Percentiles rank a stretch among this genome's conserved stretches.
Evolutionary conservation across 2,888 invertebrate genomes (phyloP).

Genomic region (Oscheius onirici): DNA sequence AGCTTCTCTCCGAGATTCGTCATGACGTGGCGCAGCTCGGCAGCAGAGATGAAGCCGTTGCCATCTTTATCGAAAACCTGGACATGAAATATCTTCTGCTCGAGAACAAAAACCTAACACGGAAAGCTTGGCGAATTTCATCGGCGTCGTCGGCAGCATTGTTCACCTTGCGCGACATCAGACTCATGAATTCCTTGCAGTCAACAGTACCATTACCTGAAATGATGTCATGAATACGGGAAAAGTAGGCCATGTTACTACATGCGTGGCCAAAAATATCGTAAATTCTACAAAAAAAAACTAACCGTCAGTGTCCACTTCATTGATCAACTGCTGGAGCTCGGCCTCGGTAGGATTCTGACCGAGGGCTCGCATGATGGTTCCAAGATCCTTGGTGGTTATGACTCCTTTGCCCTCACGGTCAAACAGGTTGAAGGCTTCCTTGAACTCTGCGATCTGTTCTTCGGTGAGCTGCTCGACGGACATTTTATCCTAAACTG

Average conservation of each 20-base stretch:
- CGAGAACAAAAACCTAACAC: constrained; percentile 71
- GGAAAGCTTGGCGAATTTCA: constrained; percentile 98
- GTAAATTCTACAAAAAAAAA: neutral
- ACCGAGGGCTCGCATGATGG: constrained; percentile 87
- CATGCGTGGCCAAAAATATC: too few species aligned
- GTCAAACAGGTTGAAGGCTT: constrained; percentile 99
- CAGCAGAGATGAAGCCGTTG: constrained; percentile 97
- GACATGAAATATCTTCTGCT: neutral
- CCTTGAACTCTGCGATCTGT: constrained; percentile 99
- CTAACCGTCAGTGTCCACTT: constrained; percentile 82
- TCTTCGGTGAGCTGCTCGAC: constrained; percentile 88
- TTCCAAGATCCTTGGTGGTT: constrained; percentile 98
- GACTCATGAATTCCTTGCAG: constrained; percentile 99
- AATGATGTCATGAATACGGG: constrained; percentile 36
- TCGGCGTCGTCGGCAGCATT: constrained; percentile 83
- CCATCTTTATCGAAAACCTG: constrained; percentile 92
- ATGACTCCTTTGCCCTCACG: constrained; percentile 97
- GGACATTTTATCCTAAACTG: neutral
- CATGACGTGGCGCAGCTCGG: constrained; percentile 98
- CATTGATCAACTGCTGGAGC: constrained; percentile 99
- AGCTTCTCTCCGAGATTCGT: constrained; percentile 99
- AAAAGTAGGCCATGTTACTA: too few species aligned
- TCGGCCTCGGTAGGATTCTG: constrained; percentile 99
- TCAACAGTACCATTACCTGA: constrained; percentile 98
- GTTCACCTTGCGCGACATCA: constrained; percentile 99